Base-by-base conservation (phyloP, 1,140 invertebrate species). In the Lucilia cuprina region DNA sequence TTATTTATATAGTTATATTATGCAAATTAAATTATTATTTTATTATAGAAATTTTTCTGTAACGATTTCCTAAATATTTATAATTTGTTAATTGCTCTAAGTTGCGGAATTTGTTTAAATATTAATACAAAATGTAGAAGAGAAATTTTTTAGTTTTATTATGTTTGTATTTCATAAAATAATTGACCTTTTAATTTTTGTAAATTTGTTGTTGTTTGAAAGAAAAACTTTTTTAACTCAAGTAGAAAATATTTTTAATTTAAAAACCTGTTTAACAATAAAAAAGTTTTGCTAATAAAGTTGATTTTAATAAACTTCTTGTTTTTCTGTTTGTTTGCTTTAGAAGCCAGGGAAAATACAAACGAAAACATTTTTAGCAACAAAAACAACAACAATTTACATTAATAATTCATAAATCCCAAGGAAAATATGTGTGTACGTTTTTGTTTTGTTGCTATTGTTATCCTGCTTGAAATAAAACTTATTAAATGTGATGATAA, bases 251-350 rank as follows among this genome's bases (percentile, higher is more conserved):
- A 60, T 60, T 10, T 70, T 70, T 70, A 70, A 70, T 70, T 70
- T 70, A 21, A 21, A 70, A 21, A 70, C 65, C 65, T 70, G 65
- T 70, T 60, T 21, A 70, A 70, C 65, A 70, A 21, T 70, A 19
- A 70, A 70, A 30, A 70, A 70, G 65, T 70, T 70, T 70, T n/a
- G n/a, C 65, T 25, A 70, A 70, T 70, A 70, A 70, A 70, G 65
- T 70, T 5, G n/a, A 70, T 70, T 70, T 70, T 70, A 70, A 70
- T 70, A 70, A 70, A 70, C 65, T 70, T 70, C n/a, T 41, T 60
- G 55, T n/a, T 60, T n/a, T 60, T 60, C 13, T 60, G 13, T 60
- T 7, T 17, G 13, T 70, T 70, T 21, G 2, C 21, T 70, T n/a
- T 25, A 12, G 9, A 70, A 70, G 25, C 65, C 65, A 70, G n/a